Percentiles rank a stretch among this genome's conserved stretches.
Conservation (phyloP, 2,797 vertebrate genomes). For the Labeo calbasu region DNA sequence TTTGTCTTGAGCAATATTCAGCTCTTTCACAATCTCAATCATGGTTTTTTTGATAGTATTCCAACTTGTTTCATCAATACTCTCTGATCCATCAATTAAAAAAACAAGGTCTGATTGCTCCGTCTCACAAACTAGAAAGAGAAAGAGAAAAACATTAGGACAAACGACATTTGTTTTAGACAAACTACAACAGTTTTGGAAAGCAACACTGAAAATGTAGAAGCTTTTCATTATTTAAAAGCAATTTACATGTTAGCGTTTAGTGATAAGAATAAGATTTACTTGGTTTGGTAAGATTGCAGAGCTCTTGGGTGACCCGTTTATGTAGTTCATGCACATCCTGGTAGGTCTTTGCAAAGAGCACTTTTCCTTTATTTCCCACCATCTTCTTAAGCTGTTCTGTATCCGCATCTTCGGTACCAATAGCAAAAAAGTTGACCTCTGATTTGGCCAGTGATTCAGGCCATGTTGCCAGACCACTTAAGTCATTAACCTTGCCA, state of each 20-base stretch:
- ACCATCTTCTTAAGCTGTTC: conserved; percentile 74
- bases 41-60: conserved; percentile 77
- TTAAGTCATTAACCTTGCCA: conserved; percentile 70
- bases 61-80: conserved; percentile 71
- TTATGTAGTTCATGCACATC: conserved; percentile 72
- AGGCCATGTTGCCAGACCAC: conserved; percentile 59
- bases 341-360: conserved; percentile 73
- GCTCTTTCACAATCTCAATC: conserved; percentile 70
- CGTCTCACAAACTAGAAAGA: conserved; percentile 75
- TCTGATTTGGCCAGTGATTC: conserved; percentile 61
- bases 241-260: not conserved
- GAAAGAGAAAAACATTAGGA: conserved; percentile 22
- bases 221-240: not conserved
- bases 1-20: conserved; percentile 70
- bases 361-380: conserved; percentile 64
- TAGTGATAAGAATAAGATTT: conserved; percentile 29
- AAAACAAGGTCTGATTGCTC: conserved; percentile 81
- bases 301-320: conserved; percentile 76
- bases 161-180: not conserved
- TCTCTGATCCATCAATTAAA: conserved; percentile 81
- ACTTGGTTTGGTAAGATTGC: conserved; percentile 79
- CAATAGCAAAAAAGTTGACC: conserved; percentile 77
- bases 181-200: not conserved
- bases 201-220: not conserved
- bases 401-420: conserved; percentile 69